phyloP scores from a whole-genome alignment of 2,797 vertebrate species.

The Tinamus major region DNA sequence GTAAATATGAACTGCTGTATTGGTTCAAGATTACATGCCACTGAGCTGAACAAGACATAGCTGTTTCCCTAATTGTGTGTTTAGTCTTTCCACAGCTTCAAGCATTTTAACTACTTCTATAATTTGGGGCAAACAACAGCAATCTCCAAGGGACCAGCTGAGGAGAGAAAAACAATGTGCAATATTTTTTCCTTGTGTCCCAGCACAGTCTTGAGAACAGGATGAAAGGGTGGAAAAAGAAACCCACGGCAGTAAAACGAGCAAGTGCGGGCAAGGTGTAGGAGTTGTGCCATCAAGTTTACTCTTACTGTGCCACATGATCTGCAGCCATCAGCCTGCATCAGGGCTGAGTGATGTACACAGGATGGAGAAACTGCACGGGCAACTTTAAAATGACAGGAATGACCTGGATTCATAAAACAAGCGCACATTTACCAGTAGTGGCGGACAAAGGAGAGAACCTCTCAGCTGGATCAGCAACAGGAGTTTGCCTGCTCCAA shows the following conservation, averaged over 20 bases:
- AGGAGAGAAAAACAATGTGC: background rate
- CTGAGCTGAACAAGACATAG: slow-evolving; percentile 37
- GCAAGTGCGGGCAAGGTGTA: background rate
- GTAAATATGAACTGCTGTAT: background rate
- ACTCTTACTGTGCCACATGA: rapidly evolving
- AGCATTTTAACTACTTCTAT: background rate
- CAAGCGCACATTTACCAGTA: rapidly evolving
- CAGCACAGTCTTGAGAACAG: background rate
- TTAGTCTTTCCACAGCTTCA: background rate
- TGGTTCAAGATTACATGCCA: slow-evolving; percentile 53
- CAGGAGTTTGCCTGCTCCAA: background rate
- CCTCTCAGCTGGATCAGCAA: background rate
- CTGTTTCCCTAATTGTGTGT: slow-evolving; percentile 3
- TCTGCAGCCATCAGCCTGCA: background rate
- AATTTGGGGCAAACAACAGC: slow-evolving; percentile 8
- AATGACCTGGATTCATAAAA: background rate
- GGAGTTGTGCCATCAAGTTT: background rate
- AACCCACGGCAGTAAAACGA: background rate
- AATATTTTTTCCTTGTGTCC: background rate
- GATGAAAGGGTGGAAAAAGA: background rate
- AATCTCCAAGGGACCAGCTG: background rate
- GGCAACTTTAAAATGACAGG: rapidly evolving
- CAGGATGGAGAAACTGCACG: rapidly evolving
- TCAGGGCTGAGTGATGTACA: rapidly evolving
- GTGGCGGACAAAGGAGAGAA: background rate